Conservation (phyloP, 2,113 vertebrate species). For the Brachypodius melanocephalos region DNA sequence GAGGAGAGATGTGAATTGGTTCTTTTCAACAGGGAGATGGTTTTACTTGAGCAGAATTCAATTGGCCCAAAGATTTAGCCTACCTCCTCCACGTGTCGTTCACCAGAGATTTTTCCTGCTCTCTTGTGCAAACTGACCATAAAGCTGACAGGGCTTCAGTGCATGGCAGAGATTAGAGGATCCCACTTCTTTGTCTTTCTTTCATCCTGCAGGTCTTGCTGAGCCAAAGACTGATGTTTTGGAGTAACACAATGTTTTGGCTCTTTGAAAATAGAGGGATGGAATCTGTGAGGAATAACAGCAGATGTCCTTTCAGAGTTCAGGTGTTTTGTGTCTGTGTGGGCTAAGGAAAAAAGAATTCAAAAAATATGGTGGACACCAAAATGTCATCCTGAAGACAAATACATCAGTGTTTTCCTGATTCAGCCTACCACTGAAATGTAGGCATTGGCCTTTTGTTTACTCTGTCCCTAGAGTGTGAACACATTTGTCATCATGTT, state of each 20-base stretch:
- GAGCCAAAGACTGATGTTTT: neutral
- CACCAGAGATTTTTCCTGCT: neutral
- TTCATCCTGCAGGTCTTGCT: neutral
- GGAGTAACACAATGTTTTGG: neutral
- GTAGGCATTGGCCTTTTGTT: neutral
- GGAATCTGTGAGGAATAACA: neutral
- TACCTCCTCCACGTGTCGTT: neutral
- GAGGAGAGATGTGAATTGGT: neutral
- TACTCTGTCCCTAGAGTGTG: neutral
- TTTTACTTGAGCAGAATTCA: neutral
- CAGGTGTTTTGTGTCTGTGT: neutral
- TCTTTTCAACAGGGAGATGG: neutral
- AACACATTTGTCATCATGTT: neutral
- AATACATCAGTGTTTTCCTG: neutral
- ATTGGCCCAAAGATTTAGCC: neutral
- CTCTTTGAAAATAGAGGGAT: neutral
- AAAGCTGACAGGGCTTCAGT: neutral
- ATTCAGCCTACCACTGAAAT: neutral
- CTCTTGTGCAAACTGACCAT: neutral
- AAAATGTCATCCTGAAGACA: neutral
- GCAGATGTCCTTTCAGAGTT: neutral
- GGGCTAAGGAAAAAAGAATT: rapidly evolving
- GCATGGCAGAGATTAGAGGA: neutral
- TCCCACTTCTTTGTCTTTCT: neutral
- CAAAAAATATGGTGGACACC: neutral